Evolutionary conservation across 2,797 vertebrate genomes (phyloP).

Genomic region (Lithobates pipiens): DNA sequence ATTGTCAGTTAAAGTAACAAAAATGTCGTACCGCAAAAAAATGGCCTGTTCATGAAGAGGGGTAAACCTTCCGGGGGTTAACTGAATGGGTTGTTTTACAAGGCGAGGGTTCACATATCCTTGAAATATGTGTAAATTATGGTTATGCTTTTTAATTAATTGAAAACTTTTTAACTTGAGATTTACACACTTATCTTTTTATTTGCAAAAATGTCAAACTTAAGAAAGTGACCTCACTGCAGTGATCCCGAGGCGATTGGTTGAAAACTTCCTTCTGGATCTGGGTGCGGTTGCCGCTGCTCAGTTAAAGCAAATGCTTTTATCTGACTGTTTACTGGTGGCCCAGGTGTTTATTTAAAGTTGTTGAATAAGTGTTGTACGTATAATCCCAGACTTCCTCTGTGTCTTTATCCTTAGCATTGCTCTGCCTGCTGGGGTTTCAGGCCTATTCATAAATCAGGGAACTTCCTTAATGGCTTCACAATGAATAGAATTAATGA

Average conservation of each 20-base stretch:
- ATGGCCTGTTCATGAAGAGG: too few species aligned
- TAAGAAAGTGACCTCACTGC: too few species aligned
- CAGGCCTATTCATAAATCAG: conserved; percentile 45
- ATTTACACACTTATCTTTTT: too few species aligned
- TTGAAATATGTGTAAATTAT: too few species aligned
- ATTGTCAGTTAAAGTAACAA: too few species aligned
- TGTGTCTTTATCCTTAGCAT: conserved; percentile 11
- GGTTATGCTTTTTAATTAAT: too few species aligned
- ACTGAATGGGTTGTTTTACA: too few species aligned
- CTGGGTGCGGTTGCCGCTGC: not conserved
- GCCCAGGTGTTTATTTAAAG: conserved; percentile 47
- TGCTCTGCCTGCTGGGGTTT: not conserved
- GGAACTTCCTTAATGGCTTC: conserved; percentile 27
- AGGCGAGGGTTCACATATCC: too few species aligned
- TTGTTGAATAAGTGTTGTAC: conserved; percentile 45
- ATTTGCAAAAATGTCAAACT: too few species aligned
- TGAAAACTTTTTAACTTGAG: too few species aligned
- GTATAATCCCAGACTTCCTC: conserved; percentile 58
- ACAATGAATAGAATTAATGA: conserved; percentile 45
- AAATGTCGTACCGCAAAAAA: too few species aligned
- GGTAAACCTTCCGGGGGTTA: too few species aligned
- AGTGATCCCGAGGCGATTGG: not conserved
- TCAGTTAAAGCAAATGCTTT: conserved; percentile 30
- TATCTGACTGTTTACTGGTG: conserved; percentile 49
- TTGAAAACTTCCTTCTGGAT: not conserved